These are phyloP conservation scores for Prolemur simus DNA, from an alignment of 2,113 vertebrate genomes.

Conservation along the genomic window DNA sequence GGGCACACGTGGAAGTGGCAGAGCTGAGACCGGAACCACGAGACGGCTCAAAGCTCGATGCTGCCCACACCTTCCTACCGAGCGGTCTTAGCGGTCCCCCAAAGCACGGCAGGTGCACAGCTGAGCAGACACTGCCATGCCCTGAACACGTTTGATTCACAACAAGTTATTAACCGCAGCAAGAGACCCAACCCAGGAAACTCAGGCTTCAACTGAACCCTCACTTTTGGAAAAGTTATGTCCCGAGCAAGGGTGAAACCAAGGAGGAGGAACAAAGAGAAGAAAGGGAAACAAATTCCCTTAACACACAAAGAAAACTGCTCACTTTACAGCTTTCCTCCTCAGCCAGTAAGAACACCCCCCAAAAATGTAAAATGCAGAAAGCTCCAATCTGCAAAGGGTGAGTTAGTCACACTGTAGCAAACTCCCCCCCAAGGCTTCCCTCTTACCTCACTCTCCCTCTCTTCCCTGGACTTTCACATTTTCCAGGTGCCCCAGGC, in stretches of 20 bases:
- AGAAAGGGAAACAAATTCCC: background rate
- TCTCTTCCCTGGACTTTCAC: background rate
- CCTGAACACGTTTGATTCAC: background rate
- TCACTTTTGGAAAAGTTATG: background rate
- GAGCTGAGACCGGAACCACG: background rate
- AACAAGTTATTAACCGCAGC: too few relatives aligned
- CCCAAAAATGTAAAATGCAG: background rate
- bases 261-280: background rate
- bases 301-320: background rate
- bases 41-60: background rate
- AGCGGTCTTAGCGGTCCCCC: accelerated
- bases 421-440: background rate
- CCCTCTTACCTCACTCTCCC: background rate
- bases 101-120: background rate
- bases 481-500: background rate
- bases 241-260: accelerated
- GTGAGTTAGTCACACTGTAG: accelerated
- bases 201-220: background rate
- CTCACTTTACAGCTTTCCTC: background rate
- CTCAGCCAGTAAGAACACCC: background rate
- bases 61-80: background rate
- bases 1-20: background rate
- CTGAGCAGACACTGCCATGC: background rate
- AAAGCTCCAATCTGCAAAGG: background rate
- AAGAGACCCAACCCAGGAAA: background rate